phyloP scores from a whole-genome alignment of 2,113 vertebrate genomes.

The Carassius auratus region DNA sequence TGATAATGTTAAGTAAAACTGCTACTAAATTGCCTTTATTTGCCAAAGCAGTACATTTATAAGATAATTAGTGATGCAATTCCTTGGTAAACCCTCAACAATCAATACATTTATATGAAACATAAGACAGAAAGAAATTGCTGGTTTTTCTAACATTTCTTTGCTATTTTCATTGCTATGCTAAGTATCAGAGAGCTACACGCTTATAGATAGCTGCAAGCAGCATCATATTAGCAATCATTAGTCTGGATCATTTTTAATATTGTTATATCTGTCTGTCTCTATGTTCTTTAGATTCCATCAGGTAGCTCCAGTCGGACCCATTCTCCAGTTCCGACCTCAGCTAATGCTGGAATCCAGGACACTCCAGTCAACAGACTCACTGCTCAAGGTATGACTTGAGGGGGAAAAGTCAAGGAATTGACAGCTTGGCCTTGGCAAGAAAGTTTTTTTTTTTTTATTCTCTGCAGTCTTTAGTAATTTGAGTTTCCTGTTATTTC shows the following conservation, averaged over 20 bases:
- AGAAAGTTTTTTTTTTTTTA: background rate
- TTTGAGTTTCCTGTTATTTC: background rate
- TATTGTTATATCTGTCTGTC: background rate
- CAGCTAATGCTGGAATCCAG: conserved; percentile 60
- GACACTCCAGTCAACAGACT: conserved; percentile 76
- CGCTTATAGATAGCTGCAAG: background rate
- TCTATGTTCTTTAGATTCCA: conserved; percentile 70
- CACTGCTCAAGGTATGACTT: conserved; percentile 79
- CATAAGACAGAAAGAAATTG: too few relatives aligned
- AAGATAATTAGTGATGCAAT: too few relatives aligned
- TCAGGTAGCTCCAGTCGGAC: conserved; percentile 66
- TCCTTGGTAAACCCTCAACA: too few relatives aligned
- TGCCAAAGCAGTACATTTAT: too few relatives aligned
- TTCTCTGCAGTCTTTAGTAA: background rate
- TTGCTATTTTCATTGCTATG: too few relatives aligned
- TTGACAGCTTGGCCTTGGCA: background rate
- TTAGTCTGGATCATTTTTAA: background rate
- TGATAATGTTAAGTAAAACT: too few relatives aligned
- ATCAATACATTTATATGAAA: too few relatives aligned
- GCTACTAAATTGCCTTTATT: too few relatives aligned
- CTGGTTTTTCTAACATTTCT: too few relatives aligned
- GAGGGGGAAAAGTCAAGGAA: background rate
- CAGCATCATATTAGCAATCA: background rate
- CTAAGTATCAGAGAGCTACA: too few relatives aligned
- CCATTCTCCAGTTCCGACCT: conserved; percentile 58